Evolutionary conservation across 2,888 invertebrate species (phyloP).

Genomic region (Sesamia inferens): DNA sequence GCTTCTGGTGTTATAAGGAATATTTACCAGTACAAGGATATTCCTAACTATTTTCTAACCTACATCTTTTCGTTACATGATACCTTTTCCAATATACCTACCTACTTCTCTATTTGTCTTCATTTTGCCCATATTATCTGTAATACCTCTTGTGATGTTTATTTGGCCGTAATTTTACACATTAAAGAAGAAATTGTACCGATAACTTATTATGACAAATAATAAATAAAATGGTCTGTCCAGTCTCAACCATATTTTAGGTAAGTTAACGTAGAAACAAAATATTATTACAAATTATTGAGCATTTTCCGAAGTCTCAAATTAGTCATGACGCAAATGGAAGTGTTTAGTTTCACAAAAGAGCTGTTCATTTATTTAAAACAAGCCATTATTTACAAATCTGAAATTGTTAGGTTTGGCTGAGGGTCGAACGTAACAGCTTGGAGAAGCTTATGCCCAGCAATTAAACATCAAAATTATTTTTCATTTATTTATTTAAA

Average conservation of each 20-base stretch:
- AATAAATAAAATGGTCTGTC: background rate
- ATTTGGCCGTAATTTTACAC: background rate
- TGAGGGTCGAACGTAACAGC: background rate
- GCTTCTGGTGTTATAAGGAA: no score
- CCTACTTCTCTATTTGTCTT: background rate
- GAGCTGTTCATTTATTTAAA: background rate
- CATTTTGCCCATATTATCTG: background rate
- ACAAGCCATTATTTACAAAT: background rate
- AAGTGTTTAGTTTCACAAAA: background rate
- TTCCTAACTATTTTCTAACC: no score
- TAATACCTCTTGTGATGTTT: background rate
- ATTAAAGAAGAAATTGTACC: background rate
- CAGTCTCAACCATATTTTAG: background rate
- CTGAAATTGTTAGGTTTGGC: background rate
- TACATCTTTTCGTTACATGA: no score
- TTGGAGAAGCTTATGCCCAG: background rate
- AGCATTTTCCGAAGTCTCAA: background rate
- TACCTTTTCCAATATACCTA: background rate
- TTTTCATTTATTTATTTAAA: background rate
- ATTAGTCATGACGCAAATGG: conserved; percentile 12
- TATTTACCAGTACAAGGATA: no score
- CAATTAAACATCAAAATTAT: background rate
- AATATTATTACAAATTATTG: conserved; percentile 3
- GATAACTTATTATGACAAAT: no score
- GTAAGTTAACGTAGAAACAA: background rate